These are phyloP conservation scores for Bubalus kerabau DNA, from an alignment of 2,113 vertebrate species.

Conservation along the genomic window DNA sequence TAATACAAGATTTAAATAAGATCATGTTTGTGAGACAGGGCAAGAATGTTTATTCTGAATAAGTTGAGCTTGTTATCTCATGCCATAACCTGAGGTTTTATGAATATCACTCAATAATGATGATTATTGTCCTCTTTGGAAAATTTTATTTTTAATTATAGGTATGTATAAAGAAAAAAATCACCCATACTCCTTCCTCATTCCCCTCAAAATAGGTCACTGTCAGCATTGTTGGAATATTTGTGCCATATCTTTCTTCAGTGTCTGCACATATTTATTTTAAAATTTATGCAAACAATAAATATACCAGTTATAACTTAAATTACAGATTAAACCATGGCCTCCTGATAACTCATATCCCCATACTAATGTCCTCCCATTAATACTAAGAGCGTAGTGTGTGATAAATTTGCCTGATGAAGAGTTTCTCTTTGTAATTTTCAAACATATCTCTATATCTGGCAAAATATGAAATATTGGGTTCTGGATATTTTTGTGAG, in stretches of 20 bases:
- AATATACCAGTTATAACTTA: not conserved
- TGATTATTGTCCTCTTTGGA: not conserved
- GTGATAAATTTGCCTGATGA: not conserved
- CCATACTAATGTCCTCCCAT: not conserved
- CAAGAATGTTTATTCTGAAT: not conserved
- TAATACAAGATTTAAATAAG: not conserved
- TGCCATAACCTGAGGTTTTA: not conserved
- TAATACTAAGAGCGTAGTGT: not conserved
- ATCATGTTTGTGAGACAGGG: not conserved
- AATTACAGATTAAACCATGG: not conserved
- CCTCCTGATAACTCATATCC: not conserved
- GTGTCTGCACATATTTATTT: not conserved
- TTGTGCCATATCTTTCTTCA: not conserved
- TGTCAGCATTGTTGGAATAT: not conserved
- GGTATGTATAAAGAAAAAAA: not conserved
- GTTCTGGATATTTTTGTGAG: not conserved
- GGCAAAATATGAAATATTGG: not conserved
- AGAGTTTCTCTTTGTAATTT: not conserved
- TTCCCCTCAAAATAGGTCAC: not conserved
- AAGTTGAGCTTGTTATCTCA: not conserved
- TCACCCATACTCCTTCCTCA: not conserved
- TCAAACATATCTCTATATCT: not conserved
- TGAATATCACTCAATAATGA: not conserved
- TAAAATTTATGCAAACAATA: not conserved
- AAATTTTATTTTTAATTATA: not conserved